Percentiles rank a stretch among this genome's conserved stretches.
Conservation (phyloP, 1,140 invertebrate species). For the Leptinotarsa lineolata region DNA sequence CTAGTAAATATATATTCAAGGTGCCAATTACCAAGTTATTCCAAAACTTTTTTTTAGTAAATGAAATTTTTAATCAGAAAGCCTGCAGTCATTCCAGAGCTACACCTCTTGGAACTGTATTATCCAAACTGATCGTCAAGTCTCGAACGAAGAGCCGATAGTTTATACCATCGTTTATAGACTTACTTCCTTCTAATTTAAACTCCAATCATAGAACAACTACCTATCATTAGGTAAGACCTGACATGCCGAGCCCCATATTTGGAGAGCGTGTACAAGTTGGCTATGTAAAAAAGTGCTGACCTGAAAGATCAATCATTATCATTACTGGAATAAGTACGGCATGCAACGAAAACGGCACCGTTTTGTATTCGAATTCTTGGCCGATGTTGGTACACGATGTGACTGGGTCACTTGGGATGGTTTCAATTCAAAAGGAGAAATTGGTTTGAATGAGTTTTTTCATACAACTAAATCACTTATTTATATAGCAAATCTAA, state of each 20-base stretch:
- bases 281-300: conserved; percentile 14
- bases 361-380: not conserved
- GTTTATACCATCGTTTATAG: not conserved
- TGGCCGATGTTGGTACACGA: not conserved
- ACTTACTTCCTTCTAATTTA: not conserved
- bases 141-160: not conserved
- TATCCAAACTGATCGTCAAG: not conserved
- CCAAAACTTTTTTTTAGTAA: no score
- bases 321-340: not conserved
- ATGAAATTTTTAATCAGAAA: no score
- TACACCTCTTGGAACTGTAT: no score
- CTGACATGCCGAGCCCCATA: conserved; percentile 10
- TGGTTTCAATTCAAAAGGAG: no score
- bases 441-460: no score
- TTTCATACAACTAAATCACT: no score
- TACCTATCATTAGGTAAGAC: conserved; percentile 23
- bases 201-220: conserved; percentile 12
- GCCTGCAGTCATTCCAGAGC: no score
- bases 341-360: conserved; percentile 2
- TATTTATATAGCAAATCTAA: no score
- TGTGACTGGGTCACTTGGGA: not conserved
- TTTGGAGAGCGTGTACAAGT: conserved; percentile 8
- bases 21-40: no score
- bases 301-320: conserved; percentile 24
- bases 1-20: no score